Conservation (phyloP, 2,113 vertebrate species). For the Macrotis lagotis region DNA sequence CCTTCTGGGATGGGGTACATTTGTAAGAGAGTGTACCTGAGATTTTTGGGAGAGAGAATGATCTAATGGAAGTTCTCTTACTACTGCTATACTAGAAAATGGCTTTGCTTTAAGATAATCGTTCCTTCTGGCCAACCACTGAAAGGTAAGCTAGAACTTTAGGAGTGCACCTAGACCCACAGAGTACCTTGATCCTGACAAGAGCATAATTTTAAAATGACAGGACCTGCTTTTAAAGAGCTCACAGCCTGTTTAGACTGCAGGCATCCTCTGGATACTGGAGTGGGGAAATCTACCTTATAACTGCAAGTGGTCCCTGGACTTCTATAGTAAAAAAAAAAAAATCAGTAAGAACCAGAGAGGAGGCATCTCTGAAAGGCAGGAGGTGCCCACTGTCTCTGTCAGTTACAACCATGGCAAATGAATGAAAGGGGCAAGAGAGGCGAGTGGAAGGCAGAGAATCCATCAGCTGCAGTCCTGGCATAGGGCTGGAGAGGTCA, state of each 20-base stretch:
- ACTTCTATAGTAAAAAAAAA: not conserved
- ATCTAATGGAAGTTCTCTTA: not conserved
- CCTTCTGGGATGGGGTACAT: not conserved
- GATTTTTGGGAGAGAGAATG: not conserved
- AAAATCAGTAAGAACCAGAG: not conserved
- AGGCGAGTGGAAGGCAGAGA: not conserved
- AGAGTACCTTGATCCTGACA: not conserved
- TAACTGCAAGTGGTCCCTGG: not conserved
- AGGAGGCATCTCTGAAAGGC: not conserved
- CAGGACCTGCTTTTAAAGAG: not conserved
- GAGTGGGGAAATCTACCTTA: not conserved
- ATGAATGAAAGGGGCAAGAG: not conserved
- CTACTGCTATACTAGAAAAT: not conserved
- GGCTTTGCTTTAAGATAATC: not conserved
- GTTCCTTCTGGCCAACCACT: not conserved
- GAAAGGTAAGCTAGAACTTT: not conserved
- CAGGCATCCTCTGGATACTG: not conserved
- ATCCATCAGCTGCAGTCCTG: not conserved
- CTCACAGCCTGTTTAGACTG: not conserved
- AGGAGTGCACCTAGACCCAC: not conserved
- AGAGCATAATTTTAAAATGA: not conserved
- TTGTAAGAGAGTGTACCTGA: not conserved
- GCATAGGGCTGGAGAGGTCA: not conserved
- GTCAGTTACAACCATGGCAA: not conserved
- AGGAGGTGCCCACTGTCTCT: not conserved